Conservation (phyloP, 2,113 vertebrate genomes). For the Prochilodus magdalenae region DNA sequence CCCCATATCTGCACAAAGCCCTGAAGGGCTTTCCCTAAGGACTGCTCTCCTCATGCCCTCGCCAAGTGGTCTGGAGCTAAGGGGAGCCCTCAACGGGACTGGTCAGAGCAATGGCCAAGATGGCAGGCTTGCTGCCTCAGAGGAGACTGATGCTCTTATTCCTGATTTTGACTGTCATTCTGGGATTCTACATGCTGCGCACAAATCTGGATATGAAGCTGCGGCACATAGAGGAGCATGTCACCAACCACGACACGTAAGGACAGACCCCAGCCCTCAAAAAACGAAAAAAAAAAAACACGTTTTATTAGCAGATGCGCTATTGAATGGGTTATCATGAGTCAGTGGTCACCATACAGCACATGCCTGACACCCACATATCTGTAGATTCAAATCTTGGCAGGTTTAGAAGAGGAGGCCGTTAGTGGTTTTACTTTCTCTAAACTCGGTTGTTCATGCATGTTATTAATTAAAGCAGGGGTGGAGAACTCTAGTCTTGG, state of each 20-base stretch:
- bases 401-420: too few species aligned
- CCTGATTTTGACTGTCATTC: constrained; percentile 36
- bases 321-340: too few species aligned
- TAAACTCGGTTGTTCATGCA: too few species aligned
- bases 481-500: too few species aligned
- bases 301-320: too few species aligned
- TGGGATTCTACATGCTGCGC: constrained; percentile 62
- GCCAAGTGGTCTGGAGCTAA: neutral
- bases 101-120: neutral
- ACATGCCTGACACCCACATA: too few species aligned
- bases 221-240: neutral
- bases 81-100: neutral
- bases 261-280: neutral
- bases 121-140: constrained; percentile 36
- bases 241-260: neutral
- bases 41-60: constrained; percentile 40
- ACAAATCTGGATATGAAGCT: constrained; percentile 27
- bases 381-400: too few species aligned
- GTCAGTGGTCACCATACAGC: too few species aligned
- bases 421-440: too few species aligned
- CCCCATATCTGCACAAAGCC: too few species aligned
- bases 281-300: too few species aligned
- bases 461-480: too few species aligned
- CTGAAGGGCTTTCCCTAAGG: neutral
- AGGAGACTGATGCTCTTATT: constrained; percentile 49